These are phyloP conservation scores for Creontiades dilutus DNA, from an alignment of 2,888 invertebrate genomes.

Conservation along the genomic window DNA sequence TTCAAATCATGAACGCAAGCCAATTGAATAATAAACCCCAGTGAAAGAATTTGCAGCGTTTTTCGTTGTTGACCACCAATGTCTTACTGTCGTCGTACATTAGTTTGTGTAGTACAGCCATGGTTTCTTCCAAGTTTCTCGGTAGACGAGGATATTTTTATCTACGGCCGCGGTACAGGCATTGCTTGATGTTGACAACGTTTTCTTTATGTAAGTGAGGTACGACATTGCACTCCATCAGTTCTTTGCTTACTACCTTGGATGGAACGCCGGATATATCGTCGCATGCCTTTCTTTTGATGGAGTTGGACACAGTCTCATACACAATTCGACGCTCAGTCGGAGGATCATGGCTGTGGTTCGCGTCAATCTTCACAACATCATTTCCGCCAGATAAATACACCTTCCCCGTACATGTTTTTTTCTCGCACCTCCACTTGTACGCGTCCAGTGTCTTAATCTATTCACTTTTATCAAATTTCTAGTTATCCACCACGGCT, in stretches of 20 bases:
- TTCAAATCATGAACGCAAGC: too few relatives aligned
- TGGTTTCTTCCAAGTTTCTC: too few relatives aligned
- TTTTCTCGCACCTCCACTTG: too few relatives aligned
- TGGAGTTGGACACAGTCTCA: background rate
- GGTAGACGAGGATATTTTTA: too few relatives aligned
- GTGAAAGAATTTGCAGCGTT: too few relatives aligned
- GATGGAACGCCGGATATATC: background rate
- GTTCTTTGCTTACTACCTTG: background rate
- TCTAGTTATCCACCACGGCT: too few relatives aligned
- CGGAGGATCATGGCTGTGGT: background rate
- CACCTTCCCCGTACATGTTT: conserved; percentile 9
- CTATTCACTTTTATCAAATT: too few relatives aligned
- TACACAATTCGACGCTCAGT: background rate
- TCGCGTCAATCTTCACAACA: background rate
- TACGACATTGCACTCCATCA: background rate
- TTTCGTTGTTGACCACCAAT: too few relatives aligned
- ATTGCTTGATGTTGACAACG: background rate
- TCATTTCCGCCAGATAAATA: background rate
- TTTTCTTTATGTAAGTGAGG: background rate
- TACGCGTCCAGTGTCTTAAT: too few relatives aligned
- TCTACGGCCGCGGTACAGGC: background rate
- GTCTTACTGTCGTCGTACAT: too few relatives aligned
- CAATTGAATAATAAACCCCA: too few relatives aligned
- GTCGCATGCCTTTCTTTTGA: background rate
- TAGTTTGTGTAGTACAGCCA: too few relatives aligned